phyloP scores from a whole-genome alignment of 2,113 vertebrate species.

The Corvus hawaiiensis region DNA sequence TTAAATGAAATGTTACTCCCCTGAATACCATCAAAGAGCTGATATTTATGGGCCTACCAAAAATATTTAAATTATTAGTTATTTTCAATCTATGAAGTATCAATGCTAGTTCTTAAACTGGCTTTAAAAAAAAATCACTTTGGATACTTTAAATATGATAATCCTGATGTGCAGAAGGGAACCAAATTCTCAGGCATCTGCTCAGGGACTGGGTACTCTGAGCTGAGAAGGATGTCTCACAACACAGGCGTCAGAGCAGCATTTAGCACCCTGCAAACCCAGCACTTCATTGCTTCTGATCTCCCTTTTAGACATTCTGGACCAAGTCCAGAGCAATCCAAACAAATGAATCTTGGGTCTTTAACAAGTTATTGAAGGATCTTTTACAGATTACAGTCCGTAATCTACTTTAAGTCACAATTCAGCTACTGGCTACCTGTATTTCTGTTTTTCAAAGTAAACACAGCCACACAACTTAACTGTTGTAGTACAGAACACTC shows the following conservation, averaged over 20 bases:
- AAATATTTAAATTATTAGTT: background rate
- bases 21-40: background rate
- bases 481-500: background rate
- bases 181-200: background rate
- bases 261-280: background rate
- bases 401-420: background rate
- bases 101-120: background rate
- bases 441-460: constrained; percentile 4
- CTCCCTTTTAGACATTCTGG: background rate
- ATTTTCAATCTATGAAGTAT: background rate
- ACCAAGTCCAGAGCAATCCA: background rate
- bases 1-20: background rate
- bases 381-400: background rate
- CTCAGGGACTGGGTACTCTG: background rate
- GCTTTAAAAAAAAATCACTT: background rate
- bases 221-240: background rate
- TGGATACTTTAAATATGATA: background rate
- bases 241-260: background rate
- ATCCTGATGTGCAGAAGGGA: background rate
- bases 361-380: background rate
- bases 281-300: background rate
- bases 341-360: background rate
- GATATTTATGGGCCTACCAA: background rate
- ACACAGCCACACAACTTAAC: background rate
- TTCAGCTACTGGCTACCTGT: background rate